A percentile compares a stretch with the other conserved stretches of the same genome.
phyloP scores from a whole-genome alignment of 2,888 invertebrate species.

The Megalurothrips usitatus region DNA sequence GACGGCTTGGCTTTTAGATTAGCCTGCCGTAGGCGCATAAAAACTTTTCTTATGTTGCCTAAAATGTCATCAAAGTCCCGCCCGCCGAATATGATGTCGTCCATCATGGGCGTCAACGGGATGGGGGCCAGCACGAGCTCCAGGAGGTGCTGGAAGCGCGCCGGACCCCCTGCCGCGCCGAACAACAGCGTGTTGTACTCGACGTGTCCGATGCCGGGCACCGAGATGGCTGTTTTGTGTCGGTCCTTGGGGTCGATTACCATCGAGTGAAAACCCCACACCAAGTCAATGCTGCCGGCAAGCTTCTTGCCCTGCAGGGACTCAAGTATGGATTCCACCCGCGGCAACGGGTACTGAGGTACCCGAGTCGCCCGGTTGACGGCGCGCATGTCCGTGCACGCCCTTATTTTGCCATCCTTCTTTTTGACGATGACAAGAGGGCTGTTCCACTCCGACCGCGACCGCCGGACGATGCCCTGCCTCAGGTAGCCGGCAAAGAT shows the following conservation, averaged over 20 bases:
- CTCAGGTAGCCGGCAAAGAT: neutral
- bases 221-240: neutral
- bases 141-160: neutral
- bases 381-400: neutral
- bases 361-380: neutral
- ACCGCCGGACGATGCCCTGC: neutral
- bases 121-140: neutral
- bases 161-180: neutral
- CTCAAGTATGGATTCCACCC: neutral
- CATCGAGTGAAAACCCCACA: neutral
- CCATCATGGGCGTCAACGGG: neutral
- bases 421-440: neutral
- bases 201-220: neutral
- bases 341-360: neutral
- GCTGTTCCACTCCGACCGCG: neutral
- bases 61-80: neutral
- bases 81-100: neutral
- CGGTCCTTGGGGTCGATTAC: neutral
- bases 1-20: neutral
- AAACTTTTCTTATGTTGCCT: neutral
- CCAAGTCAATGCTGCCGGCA: neutral
- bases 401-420: neutral
- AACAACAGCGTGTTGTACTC: neutral
- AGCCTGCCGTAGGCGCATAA: neutral
- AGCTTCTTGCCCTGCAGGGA: conserved; percentile 4